Conservation (phyloP, 2,888 invertebrate species). For the Belgica antarctica region DNA sequence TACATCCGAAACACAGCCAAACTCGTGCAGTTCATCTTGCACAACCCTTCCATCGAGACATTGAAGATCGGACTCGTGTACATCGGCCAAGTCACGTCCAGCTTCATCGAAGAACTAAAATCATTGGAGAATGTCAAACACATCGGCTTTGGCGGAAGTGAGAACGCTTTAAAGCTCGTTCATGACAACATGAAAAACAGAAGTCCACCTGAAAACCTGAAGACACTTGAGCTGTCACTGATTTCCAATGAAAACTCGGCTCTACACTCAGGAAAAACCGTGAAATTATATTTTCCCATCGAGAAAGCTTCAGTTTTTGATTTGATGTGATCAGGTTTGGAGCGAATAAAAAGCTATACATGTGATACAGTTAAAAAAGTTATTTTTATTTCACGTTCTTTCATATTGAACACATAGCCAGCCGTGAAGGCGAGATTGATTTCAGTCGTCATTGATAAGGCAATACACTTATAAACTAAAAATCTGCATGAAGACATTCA, state of each 20-base stretch:
- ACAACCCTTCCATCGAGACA: slow-evolving; percentile 2
- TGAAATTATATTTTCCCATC: slow-evolving; percentile 15
- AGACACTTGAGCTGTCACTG: slow-evolving; percentile 8
- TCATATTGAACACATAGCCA: too few species aligned
- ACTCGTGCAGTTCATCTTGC: not conserved
- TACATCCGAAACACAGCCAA: not conserved
- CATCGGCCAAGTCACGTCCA: not conserved
- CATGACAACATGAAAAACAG: not conserved
- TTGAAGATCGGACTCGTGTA: slow-evolving; percentile 30
- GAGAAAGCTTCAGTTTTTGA: not conserved
- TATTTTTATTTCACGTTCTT: too few species aligned
- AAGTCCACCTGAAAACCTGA: not conserved
- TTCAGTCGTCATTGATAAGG: too few species aligned
- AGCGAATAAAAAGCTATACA: not conserved
- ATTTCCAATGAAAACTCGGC: not conserved
- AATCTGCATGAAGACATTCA: too few species aligned
- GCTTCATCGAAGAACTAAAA: not conserved
- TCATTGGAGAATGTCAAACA: slow-evolving; percentile 8
- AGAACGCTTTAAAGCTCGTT: not conserved
- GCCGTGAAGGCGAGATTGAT: too few species aligned
- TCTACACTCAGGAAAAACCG: not conserved
- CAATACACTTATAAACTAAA: too few species aligned
- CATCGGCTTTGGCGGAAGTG: not conserved
- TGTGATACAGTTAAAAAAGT: not conserved
- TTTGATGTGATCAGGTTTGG: not conserved